phyloP scores from a whole-genome alignment of 2,113 vertebrate species.

The Mus pahari region DNA sequence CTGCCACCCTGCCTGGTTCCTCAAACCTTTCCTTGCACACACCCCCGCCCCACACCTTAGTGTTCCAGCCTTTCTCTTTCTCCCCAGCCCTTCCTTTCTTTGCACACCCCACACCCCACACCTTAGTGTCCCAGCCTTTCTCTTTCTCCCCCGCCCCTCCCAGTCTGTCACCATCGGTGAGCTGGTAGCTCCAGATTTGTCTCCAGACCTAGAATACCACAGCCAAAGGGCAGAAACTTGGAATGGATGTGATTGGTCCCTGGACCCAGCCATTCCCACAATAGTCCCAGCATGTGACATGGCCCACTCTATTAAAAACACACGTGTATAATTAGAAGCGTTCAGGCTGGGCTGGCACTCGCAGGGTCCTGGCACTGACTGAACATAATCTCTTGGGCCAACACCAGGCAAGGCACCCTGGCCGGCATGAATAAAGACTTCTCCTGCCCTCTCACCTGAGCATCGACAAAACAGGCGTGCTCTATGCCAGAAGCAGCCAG shows the following conservation, averaged over 20 bases:
- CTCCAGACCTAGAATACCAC: neutral
- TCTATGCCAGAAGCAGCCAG: neutral
- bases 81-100: neutral
- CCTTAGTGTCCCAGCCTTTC: neutral
- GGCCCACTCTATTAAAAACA: neutral
- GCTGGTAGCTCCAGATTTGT: neutral
- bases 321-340: neutral
- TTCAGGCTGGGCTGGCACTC: neutral
- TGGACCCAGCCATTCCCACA: neutral
- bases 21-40: neutral
- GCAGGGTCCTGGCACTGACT: neutral
- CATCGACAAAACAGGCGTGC: neutral
- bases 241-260: neutral
- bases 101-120: neutral
- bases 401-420: neutral
- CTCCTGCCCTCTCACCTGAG: fast-evolving
- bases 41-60: no score
- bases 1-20: neutral
- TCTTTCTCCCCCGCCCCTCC: neutral
- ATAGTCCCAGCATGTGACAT: neutral
- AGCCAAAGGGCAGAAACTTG: neutral
- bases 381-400: neutral
- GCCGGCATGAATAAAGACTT: neutral
- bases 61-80: neutral
- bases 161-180: neutral